phyloP scores from a whole-genome alignment of 2,888 invertebrate genomes.

The Agriotes lineatus region DNA sequence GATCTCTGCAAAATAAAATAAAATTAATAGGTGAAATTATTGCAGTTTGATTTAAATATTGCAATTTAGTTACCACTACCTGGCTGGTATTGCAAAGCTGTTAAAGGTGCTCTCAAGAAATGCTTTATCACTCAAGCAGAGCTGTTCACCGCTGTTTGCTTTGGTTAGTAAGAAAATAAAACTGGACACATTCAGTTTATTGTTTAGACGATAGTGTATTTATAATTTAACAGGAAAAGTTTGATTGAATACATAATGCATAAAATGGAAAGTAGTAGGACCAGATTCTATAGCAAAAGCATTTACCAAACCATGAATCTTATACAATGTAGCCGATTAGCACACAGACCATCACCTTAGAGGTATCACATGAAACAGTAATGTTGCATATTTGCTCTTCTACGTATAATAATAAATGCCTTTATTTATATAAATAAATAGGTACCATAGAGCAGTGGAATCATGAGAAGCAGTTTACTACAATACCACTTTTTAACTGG shows the following conservation, averaged over 20 bases:
- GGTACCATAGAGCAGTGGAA: too few relatives aligned
- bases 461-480: too few relatives aligned
- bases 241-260: not conserved
- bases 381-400: not conserved
- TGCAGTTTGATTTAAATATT: not conserved
- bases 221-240: too few relatives aligned
- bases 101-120: conserved; percentile 21
- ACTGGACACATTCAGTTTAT: conserved; percentile 18
- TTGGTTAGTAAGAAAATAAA: conserved; percentile 24
- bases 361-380: too few relatives aligned
- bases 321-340: not conserved
- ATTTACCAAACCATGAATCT: too few relatives aligned
- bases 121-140: conserved; percentile 26
- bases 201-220: too few relatives aligned
- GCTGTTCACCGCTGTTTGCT: conserved; percentile 16
- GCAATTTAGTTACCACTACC: conserved; percentile 31
- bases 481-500: too few relatives aligned
- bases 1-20: conserved; percentile 33
- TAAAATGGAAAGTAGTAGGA: not conserved
- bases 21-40: conserved; percentile 15
- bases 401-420: too few relatives aligned
- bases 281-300: too few relatives aligned
- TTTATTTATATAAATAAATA: too few relatives aligned
- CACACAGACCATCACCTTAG: conserved; percentile 7
- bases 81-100: conserved; percentile 27